Conservation (phyloP, 2,797 vertebrate genomes). For the Nannoperca australis region DNA sequence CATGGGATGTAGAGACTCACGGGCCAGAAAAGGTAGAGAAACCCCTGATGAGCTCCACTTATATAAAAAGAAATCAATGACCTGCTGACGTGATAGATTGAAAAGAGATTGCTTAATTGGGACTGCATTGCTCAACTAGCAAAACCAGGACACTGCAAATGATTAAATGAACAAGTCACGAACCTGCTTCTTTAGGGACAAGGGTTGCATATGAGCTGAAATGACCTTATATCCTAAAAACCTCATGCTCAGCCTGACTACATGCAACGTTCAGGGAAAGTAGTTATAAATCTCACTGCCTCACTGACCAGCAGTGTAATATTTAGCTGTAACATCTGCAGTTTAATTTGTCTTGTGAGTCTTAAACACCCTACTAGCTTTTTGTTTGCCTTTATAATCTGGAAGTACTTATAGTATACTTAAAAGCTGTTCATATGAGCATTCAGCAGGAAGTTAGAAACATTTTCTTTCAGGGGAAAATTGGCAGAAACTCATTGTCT, state of each 20-base stretch:
- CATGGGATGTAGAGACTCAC: not conserved
- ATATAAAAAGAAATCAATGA: conserved; percentile 60
- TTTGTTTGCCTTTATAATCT: not conserved
- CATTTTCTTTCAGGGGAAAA: not conserved
- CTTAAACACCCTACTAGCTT: not conserved
- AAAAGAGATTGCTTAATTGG: conserved; percentile 64
- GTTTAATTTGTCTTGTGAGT: not conserved
- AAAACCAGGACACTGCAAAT: conserved; percentile 58
- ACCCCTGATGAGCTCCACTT: conserved; percentile 29
- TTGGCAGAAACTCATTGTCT: not conserved
- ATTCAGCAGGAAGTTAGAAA: conserved; percentile 9
- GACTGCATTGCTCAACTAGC: conserved; percentile 58
- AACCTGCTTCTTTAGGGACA: conserved; percentile 40
- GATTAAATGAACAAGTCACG: conserved; percentile 42
- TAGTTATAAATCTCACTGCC: not conserved
- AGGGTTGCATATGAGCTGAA: conserved; percentile 24
- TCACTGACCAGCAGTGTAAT: not conserved
- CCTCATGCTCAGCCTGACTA: not conserved
- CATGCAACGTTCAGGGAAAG: not conserved
- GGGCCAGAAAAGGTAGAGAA: conserved; percentile 26
- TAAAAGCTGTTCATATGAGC: conserved; percentile 7
- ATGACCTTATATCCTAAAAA: conserved; percentile 41
- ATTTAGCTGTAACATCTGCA: not conserved
- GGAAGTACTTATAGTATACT: not conserved
- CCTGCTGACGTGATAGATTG: conserved; percentile 60